A percentile compares a stretch with the other conserved stretches of the same genome.
Evolutionary conservation across 2,888 invertebrate genomes (phyloP).

Genomic region (Sesia apiformis): DNA sequence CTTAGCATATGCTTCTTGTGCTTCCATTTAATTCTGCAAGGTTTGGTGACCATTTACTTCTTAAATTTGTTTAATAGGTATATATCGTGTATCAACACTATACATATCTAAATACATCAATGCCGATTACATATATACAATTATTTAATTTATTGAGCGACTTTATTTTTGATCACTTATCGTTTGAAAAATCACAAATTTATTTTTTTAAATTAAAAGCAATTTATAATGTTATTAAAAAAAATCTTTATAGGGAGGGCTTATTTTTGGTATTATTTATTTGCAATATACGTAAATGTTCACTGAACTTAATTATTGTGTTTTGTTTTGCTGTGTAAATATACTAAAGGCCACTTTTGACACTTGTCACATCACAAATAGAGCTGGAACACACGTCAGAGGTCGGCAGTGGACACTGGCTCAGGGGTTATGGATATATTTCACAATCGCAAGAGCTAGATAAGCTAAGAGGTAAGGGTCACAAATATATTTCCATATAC

Average conservation of each 20-base stretch:
- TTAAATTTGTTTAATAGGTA: background rate
- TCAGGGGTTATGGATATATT: conserved; percentile 79
- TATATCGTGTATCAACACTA: background rate
- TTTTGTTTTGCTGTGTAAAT: conserved; percentile 69
- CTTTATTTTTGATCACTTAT: too few species aligned
- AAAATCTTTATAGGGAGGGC: too few species aligned
- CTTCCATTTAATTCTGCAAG: conserved; percentile 15
- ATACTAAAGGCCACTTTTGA: conserved; percentile 61
- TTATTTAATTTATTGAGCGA: too few species aligned
- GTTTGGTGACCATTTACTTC: conserved; percentile 3
- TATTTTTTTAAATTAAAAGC: too few species aligned
- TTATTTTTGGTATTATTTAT: too few species aligned
- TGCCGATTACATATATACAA: too few species aligned
- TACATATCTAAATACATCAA: too few species aligned
- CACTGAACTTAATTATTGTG: conserved; percentile 27
- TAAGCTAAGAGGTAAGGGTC: conserved; percentile 64
- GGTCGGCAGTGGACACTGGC: conserved; percentile 76
- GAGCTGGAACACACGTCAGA: conserved; percentile 72
- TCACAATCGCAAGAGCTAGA: conserved; percentile 77
- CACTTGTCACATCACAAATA: conserved; percentile 65
- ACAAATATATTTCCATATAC: conserved; percentile 2
- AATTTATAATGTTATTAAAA: background rate
- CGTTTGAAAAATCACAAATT: too few species aligned
- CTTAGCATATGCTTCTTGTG: conserved; percentile 13
- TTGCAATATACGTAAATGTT: conserved; percentile 2